Percentiles rank a stretch among this genome's conserved stretches.
These are phyloP conservation scores for Arenicola marina DNA, from an alignment of 2,888 invertebrate species.

Conservation along the genomic window DNA sequence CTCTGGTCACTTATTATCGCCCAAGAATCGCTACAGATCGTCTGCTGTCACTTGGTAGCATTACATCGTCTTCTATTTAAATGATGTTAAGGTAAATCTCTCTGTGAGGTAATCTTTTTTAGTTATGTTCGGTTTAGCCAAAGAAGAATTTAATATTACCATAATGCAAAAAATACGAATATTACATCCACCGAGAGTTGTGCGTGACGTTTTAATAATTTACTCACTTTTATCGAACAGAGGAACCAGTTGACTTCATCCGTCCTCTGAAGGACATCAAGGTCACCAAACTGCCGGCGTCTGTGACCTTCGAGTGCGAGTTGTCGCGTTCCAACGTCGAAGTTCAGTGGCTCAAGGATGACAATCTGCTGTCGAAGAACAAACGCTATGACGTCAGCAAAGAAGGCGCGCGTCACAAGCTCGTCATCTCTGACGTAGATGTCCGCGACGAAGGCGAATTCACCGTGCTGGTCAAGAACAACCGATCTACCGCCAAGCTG, in stretches of 20 bases:
- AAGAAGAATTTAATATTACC: too few relatives aligned
- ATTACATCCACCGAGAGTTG: too few relatives aligned
- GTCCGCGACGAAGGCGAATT: constrained; percentile 55
- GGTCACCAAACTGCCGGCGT: constrained; percentile 32
- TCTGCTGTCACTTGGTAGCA: too few relatives aligned
- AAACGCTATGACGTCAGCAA: constrained; percentile 48
- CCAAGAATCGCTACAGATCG: too few relatives aligned
- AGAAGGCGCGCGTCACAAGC: constrained; percentile 48
- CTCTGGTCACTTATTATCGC: too few relatives aligned
- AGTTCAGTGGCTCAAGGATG: constrained; percentile 33
- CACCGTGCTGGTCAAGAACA: constrained; percentile 33
- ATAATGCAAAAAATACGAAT: too few relatives aligned
- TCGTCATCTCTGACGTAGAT: constrained; percentile 50
- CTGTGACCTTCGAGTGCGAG: constrained; percentile 53
- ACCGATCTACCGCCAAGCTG: constrained; percentile 21
- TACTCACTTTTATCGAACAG: constrained; percentile 20
- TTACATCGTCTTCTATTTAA: too few relatives aligned
- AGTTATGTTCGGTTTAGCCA: neutral
- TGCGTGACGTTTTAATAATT: too few relatives aligned
- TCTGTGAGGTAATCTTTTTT: neutral
- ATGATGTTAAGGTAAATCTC: neutral
- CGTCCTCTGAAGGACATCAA: constrained; percentile 26
- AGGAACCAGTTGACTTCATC: constrained; percentile 30
- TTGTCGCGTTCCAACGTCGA: constrained; percentile 38
- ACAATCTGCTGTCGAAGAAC: constrained; percentile 72